Percentiles rank a stretch among this genome's conserved stretches.
Evolutionary conservation across 2,888 invertebrate genomes (phyloP).

Genomic region (Hanleya hanleyi): DNA sequence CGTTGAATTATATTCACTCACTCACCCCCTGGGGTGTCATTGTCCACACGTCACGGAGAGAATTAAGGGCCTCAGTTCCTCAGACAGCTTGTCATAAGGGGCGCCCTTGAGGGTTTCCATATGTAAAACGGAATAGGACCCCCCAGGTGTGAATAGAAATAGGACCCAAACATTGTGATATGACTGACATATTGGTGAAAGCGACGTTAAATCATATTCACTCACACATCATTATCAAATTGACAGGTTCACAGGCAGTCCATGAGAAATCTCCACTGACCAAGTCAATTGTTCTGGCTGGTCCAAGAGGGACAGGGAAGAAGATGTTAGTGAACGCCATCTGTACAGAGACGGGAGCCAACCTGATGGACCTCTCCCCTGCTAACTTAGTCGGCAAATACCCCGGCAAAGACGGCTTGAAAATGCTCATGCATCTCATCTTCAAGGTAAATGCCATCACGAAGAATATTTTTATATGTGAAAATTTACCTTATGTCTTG

Average conservation of each 20-base stretch:
- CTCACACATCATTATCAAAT: no score
- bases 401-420: conserved; percentile 94
- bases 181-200: no score
- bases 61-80: no score
- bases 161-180: no score
- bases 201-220: no score
- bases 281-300: conserved; percentile 86
- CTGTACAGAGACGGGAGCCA: conserved; percentile 91
- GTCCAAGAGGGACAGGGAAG: conserved; percentile 90
- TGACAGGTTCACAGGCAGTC: conserved; percentile 73
- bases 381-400: conserved; percentile 95
- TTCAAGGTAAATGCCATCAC: conserved; percentile 89
- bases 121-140: no score
- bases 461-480: not conserved
- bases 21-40: no score
- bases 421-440: conserved; percentile 94
- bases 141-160: no score
- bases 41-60: no score
- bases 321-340: conserved; percentile 89
- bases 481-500: not conserved
- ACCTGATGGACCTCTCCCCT: conserved; percentile 92
- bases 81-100: no score
- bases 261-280: conserved; percentile 74
- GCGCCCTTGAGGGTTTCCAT: no score
- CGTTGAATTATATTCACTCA: no score